Percentiles rank a stretch among this genome's conserved stretches.
phyloP scores from a whole-genome alignment of 2,888 invertebrate species.

The Clostera curtula region DNA sequence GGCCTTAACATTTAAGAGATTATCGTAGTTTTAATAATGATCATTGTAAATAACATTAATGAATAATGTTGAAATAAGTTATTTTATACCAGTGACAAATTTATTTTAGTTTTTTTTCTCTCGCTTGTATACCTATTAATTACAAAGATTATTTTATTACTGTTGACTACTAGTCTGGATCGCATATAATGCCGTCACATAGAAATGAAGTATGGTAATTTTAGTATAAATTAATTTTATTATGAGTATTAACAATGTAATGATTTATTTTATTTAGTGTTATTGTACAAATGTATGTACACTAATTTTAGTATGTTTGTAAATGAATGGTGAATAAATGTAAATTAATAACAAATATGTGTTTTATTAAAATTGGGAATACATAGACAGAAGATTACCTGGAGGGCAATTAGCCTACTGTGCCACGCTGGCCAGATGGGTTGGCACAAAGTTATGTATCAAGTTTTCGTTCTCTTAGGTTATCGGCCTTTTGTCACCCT shows the following conservation, averaged over 20 bases:
- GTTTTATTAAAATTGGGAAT: slow-evolving; percentile 6
- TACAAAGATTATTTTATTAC: slow-evolving; percentile 47
- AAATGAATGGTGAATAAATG: slow-evolving; percentile 67
- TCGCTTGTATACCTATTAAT: slow-evolving; percentile 36
- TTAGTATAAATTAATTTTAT: slow-evolving; percentile 31
- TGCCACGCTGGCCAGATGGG: too few species aligned
- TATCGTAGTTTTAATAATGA: too few species aligned
- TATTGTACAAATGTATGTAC: slow-evolving; percentile 70
- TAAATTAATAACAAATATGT: slow-evolving; percentile 48
- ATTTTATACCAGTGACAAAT: slow-evolving; percentile 37
- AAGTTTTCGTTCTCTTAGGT: too few species aligned
- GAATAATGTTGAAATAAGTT: slow-evolving; percentile 28
- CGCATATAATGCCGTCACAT: slow-evolving; percentile 62
- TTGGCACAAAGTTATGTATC: too few species aligned
- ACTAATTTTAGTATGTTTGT: slow-evolving; percentile 57
- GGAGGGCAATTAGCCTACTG: too few species aligned
- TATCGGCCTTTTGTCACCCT: too few species aligned
- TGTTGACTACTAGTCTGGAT: slow-evolving; percentile 62
- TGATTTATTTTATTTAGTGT: slow-evolving; percentile 32
- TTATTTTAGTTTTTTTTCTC: slow-evolving; percentile 17
- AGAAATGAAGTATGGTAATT: slow-evolving; percentile 29
- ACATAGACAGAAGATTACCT: too few species aligned
- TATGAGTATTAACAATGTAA: slow-evolving; percentile 54
- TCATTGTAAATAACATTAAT: slow-evolving; percentile 57
- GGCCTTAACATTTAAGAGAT: slow-evolving; percentile 49